A percentile compares a stretch with the other conserved stretches of the same genome.
These are phyloP conservation scores for Mustela lutreola DNA, from an alignment of 2,113 vertebrate species.

Conservation along the genomic window DNA sequence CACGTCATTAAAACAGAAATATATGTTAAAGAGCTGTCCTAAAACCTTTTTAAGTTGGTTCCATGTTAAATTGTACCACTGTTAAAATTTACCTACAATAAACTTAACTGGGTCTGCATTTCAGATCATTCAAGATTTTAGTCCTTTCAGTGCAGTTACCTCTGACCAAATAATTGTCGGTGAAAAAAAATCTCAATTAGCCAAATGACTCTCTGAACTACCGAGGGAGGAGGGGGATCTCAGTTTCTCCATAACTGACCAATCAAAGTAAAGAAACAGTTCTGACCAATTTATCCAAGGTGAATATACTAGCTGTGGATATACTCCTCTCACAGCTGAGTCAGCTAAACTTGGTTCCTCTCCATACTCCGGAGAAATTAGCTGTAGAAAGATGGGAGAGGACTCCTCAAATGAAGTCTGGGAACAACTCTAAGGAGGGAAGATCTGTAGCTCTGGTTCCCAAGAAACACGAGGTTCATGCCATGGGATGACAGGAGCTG, in stretches of 20 bases:
- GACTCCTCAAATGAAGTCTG: not conserved
- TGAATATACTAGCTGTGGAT: not conserved
- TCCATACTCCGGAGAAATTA: not conserved
- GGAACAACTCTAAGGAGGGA: not conserved
- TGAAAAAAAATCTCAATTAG: conserved; percentile 33
- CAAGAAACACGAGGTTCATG: not conserved
- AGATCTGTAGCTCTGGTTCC: not conserved
- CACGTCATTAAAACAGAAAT: conserved; percentile 1
- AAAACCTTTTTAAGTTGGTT: conserved; percentile 15
- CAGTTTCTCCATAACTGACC: not conserved
- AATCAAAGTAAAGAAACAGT: not conserved
- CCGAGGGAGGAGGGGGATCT: not conserved
- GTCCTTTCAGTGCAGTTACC: not conserved
- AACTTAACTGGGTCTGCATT: conserved; percentile 26
- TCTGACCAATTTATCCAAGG: not conserved
- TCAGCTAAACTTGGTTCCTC: not conserved
- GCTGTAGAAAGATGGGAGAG: not conserved
- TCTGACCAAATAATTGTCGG: not conserved
- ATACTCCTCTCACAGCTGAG: not conserved
- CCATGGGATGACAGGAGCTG: not conserved
- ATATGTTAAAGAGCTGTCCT: conserved; percentile 8
- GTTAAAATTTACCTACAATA: conserved; percentile 22
- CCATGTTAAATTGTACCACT: conserved; percentile 21
- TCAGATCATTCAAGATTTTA: conserved; percentile 46
- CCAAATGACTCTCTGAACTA: conserved; percentile 25